Evolutionary conservation across 2,797 vertebrate species (phyloP).

Genomic region (Decapterus maruadsi): DNA sequence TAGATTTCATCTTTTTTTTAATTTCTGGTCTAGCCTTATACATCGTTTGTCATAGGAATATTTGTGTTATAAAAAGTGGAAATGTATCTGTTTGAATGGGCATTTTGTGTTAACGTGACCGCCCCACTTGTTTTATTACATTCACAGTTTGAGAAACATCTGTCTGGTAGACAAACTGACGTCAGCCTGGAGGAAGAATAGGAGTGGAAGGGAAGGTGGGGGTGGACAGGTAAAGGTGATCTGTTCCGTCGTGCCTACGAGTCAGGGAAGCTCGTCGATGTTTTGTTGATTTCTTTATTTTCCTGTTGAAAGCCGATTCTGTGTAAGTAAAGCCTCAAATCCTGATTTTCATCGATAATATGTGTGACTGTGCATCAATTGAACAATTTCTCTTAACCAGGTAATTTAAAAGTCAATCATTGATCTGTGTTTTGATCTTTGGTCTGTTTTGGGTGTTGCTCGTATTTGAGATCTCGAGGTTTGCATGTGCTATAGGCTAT

Average conservation of each 20-base stretch:
- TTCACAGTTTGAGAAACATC: not conserved
- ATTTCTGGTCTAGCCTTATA: rapidly evolving
- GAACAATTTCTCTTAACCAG: not conserved
- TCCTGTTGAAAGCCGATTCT: slow-evolving; percentile 16
- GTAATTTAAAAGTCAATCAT: not conserved
- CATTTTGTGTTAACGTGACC: not conserved
- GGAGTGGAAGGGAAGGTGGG: slow-evolving; percentile 27
- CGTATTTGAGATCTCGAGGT: not conserved
- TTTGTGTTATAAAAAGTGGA: not conserved
- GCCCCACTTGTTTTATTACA: not conserved
- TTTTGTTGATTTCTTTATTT: slow-evolving; percentile 42
- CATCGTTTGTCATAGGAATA: not conserved
- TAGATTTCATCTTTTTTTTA: not conserved
- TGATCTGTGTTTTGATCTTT: not conserved
- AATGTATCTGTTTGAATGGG: not conserved
- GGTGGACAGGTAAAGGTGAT: slow-evolving; percentile 72
- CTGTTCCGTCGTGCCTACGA: not conserved
- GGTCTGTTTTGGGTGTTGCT: slow-evolving; percentile 8
- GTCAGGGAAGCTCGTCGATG: slow-evolving; percentile 23
- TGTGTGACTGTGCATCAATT: not conserved
- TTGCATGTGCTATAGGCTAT: not conserved
- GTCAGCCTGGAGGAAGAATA: slow-evolving; percentile 20
- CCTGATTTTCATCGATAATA: rapidly evolving
- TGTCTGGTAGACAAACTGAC: slow-evolving; percentile 19
- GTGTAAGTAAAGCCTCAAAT: slow-evolving; percentile 55